These are phyloP conservation scores for Acestrorhynchus altus DNA, from an alignment of 2,797 vertebrate genomes.

Conservation along the genomic window DNA sequence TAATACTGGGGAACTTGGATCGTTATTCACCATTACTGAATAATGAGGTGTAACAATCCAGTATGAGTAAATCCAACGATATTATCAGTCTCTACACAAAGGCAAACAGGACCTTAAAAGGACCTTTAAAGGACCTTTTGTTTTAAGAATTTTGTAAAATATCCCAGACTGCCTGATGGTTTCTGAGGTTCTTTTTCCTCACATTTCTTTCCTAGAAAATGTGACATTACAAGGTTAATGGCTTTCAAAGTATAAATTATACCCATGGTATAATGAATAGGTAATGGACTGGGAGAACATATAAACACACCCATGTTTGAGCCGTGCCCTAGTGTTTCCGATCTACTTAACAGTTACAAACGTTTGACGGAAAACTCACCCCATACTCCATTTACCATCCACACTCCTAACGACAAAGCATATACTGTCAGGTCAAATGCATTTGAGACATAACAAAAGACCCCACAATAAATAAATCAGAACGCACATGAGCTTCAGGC, in stretches of 20 bases:
- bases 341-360: slow-evolving; percentile 7
- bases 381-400: slow-evolving; percentile 23
- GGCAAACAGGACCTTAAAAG: no score
- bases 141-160: background rate
- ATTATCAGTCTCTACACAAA: slow-evolving; percentile 36
- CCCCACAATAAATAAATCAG: slow-evolving; percentile 31
- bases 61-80: slow-evolving; percentile 27
- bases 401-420: slow-evolving; percentile 16
- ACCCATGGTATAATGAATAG: slow-evolving; percentile 11
- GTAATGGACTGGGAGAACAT: slow-evolving; percentile 11
- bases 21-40: slow-evolving; percentile 15
- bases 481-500: slow-evolving; percentile 5
- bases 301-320: slow-evolving; percentile 32
- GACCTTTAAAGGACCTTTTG: background rate
- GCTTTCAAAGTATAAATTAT: slow-evolving; percentile 8
- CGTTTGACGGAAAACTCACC: background rate
- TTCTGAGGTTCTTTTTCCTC: background rate
- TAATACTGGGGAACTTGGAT: slow-evolving; percentile 45
- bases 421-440: background rate
- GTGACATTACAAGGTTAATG: slow-evolving; percentile 9
- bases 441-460: slow-evolving; percentile 32
- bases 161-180: slow-evolving; percentile 4
- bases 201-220: background rate
- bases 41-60: slow-evolving; percentile 39
- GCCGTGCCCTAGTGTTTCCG: slow-evolving; percentile 15